These are phyloP conservation scores for Brachypterus glaber DNA, from an alignment of 2,888 invertebrate genomes.

Conservation along the genomic window DNA sequence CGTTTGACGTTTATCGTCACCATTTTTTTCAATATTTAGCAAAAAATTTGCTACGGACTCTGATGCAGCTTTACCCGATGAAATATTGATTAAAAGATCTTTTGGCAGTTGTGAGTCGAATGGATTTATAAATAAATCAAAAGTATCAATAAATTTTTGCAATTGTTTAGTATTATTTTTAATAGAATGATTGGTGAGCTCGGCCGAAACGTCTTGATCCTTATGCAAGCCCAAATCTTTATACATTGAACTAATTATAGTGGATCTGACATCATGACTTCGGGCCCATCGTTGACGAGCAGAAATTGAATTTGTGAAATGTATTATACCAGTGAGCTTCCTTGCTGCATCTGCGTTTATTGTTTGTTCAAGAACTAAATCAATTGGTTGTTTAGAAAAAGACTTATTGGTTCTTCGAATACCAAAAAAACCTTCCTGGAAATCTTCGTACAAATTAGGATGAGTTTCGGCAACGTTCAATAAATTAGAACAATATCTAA, in stretches of 20 bases:
- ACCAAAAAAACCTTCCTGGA: constrained; percentile 27
- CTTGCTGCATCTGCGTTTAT: constrained; percentile 28
- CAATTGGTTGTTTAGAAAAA: constrained; percentile 30
- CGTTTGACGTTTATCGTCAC: constrained; percentile 18
- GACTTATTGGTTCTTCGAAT: constrained; percentile 29
- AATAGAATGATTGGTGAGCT: constrained; percentile 21
- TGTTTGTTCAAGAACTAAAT: constrained; percentile 31
- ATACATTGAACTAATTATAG: constrained; percentile 22
- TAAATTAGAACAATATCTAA: constrained; percentile 29
- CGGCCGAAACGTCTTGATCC: constrained; percentile 24
- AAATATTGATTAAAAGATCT: constrained; percentile 23
- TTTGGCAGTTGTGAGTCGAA: constrained; percentile 17
- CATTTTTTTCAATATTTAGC: constrained; percentile 22
- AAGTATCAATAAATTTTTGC: constrained; percentile 13
- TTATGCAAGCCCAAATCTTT: constrained; percentile 20
- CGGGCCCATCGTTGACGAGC: constrained; percentile 28
- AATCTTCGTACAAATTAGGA: constrained; percentile 23
- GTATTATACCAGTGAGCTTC: constrained; percentile 15
- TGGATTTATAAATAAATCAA: constrained; percentile 20
- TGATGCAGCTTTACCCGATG: constrained; percentile 23
- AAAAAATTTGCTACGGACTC: constrained; percentile 19
- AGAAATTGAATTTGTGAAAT: constrained; percentile 18
- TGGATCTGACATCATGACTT: constrained; percentile 21
- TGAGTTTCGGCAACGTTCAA: constrained; percentile 28
- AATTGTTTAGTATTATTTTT: constrained; percentile 17